A percentile compares a stretch with the other conserved stretches of the same genome.
Conservation (phyloP, 1,140 invertebrate species). For the Panulirus ornatus region DNA sequence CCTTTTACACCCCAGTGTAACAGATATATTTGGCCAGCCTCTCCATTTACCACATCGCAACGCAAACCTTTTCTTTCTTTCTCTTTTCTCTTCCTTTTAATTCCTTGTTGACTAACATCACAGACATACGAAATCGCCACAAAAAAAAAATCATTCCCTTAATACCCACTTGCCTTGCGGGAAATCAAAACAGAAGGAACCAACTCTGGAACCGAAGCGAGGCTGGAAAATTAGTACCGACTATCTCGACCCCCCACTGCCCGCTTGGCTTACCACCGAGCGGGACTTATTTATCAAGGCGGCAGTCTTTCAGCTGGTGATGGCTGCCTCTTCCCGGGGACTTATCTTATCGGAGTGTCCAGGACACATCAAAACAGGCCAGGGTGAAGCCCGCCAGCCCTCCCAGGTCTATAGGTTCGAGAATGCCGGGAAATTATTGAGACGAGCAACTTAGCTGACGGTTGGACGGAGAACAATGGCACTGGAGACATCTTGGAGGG, state of each 20-base stretch:
- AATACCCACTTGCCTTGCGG: no score
- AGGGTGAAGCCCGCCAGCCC: neutral
- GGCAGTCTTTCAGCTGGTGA: constrained; percentile 4
- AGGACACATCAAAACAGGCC: constrained; percentile 8
- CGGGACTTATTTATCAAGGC: constrained; percentile 19
- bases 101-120: no score
- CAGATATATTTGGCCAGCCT: no score
- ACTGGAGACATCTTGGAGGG: no score
- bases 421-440: neutral
- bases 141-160: no score
- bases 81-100: no score
- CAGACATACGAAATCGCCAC: no score
- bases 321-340: neutral
- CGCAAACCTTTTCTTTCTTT: no score
- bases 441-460: neutral
- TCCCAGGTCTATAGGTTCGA: neutral
- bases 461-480: neutral
- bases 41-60: no score
- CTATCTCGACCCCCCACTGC: neutral
- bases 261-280: neutral
- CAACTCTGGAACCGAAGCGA: no score
- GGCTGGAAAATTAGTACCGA: neutral
- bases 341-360: constrained; percentile 2
- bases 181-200: no score
- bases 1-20: no score